Evolutionary conservation across 2,113 vertebrate genomes (phyloP), one percentile per base, ranked within the genome.

Genomic region (Grammomys dolichurus): DNA sequence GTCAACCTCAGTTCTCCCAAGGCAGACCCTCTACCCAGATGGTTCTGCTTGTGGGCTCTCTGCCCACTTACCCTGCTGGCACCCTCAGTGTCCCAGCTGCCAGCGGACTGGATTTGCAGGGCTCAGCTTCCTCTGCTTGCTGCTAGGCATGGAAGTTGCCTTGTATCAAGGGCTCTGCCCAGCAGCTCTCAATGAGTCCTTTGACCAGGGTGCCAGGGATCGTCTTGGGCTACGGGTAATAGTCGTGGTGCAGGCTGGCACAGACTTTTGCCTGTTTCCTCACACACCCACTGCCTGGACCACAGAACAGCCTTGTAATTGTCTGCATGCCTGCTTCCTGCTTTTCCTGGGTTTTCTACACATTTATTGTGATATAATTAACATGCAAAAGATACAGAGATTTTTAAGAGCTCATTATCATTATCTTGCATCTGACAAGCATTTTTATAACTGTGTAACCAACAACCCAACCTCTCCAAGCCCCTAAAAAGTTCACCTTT

Each of bases 231-330:
- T 77, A 16, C 1, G 78, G 76, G 69, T 67, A 48, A 80, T 56
- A 76, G 67, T 72, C 75, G 76, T 89, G 87, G 96, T 76, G 94
- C 54, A 0, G 88, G 93, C 95, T 97, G 97, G 96, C 97, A 95
- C 96, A 82, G 48, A 48, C 56, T 88, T 72, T 56, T 40, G 78
- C 48, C 87, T 69, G 24, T 73, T 84, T 92, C 54, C 40, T 16
- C 33, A 75, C 65, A 51, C 16, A 20, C 58, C 26, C 13, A 19
- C 85, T 63, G 89, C 90, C 72, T 43, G 60, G 10, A 0, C 67
- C 56, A 94, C 80, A 60, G 40, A 94, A 97, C 96, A 98, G 96
- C 81, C 72, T 54, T 0, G 1, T 1, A n/a, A 89, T 73, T 94
- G 96, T 95, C 54, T 86, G 54, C 46, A 28, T 1, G 69, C 14